These are phyloP conservation scores for Thalassophryne amazonica DNA, from an alignment of 2,797 vertebrate genomes.

Conservation along the genomic window DNA sequence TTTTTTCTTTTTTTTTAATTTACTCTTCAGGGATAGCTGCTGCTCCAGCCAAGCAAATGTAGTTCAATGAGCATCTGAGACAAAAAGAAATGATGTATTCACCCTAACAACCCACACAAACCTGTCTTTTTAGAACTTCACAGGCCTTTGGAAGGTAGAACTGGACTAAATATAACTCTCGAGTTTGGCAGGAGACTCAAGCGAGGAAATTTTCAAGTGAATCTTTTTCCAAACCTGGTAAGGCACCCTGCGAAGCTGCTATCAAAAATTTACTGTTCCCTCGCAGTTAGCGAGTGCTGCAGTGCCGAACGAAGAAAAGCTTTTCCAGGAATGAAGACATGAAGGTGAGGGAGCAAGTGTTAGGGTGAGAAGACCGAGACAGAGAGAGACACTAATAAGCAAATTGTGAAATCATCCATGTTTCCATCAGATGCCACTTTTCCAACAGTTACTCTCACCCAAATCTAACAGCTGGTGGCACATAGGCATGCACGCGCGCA, in stretches of 20 bases:
- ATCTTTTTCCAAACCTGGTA: slow-evolving; percentile 21
- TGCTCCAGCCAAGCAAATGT: slow-evolving; percentile 23
- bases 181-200: slow-evolving; percentile 19
- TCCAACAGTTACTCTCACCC: slow-evolving; percentile 39
- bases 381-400: slow-evolving; percentile 56
- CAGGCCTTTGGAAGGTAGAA: slow-evolving; percentile 23
- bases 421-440: slow-evolving; percentile 35
- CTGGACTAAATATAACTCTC: slow-evolving; percentile 34
- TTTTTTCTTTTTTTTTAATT: too few species aligned
- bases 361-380: slow-evolving; percentile 2
- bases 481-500: too few species aligned
- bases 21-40: slow-evolving; percentile 8
- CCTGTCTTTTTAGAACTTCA: slow-evolving; percentile 23
- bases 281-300: slow-evolving; percentile 18
- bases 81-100: slow-evolving; percentile 31
- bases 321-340: slow-evolving; percentile 15
- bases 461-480: slow-evolving; percentile 55
- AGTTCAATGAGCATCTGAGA: slow-evolving; percentile 38
- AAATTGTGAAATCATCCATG: slow-evolving; percentile 46
- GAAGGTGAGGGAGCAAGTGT: slow-evolving; percentile 1
- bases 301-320: slow-evolving; percentile 35
- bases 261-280: slow-evolving; percentile 31
- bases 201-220: slow-evolving; percentile 40
- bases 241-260: slow-evolving; percentile 26
- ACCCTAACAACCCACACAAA: slow-evolving; percentile 8